Conservation (phyloP, 2,888 invertebrate genomes). For the Antheraea yamamai region DNA sequence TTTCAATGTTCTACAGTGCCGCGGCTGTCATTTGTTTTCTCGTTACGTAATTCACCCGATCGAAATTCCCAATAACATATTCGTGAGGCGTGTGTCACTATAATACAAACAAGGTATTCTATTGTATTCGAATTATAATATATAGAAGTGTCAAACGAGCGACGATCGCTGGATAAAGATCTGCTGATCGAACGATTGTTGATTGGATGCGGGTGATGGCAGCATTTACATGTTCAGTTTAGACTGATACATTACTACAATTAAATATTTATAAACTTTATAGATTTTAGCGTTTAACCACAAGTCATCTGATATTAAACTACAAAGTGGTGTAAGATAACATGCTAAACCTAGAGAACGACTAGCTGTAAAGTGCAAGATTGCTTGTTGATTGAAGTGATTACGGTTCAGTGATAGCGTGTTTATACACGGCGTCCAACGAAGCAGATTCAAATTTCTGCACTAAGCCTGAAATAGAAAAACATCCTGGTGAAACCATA, state of each 20-base stretch:
- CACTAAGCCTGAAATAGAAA: not conserved
- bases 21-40: not conserved
- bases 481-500: not conserved
- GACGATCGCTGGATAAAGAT: constrained; percentile 51
- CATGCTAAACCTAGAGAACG: no score
- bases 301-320: no score
- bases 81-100: constrained; percentile 35
- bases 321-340: no score
- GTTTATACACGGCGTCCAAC: not conserved
- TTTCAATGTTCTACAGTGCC: not conserved
- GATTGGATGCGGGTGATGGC: constrained; percentile 60
- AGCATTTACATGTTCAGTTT: constrained; percentile 30
- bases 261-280: not conserved
- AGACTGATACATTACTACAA: constrained; percentile 15
- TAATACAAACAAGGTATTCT: constrained; percentile 37
- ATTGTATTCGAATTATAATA: constrained; percentile 51
- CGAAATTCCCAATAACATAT: constrained; percentile 44
- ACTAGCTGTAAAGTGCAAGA: no score
- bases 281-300: no score
- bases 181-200: constrained; percentile 43
- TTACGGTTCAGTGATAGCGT: not conserved
- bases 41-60: constrained; percentile 14
- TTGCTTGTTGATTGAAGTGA: no score
- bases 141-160: constrained; percentile 38
- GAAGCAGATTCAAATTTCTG: not conserved